Evolutionary conservation across 2,888 invertebrate genomes (phyloP).

Genomic region (Rhagonycha fulva): DNA sequence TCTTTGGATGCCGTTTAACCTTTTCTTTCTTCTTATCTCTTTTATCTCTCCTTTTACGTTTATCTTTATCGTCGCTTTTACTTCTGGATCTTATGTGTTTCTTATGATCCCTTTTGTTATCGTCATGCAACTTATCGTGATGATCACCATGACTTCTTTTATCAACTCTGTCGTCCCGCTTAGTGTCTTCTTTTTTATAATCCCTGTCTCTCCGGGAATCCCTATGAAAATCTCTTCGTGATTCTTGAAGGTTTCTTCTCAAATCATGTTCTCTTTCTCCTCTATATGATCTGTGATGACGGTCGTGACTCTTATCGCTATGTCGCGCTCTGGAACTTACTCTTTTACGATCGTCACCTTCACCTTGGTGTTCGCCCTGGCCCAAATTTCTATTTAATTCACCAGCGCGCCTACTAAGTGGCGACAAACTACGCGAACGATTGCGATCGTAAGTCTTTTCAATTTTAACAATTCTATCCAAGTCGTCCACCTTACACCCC

Average conservation of each 20-base stretch:
- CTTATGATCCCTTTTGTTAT: conserved; percentile 31
- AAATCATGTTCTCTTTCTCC: conserved; percentile 46
- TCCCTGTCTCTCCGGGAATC: conserved; percentile 23
- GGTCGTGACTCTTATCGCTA: conserved; percentile 41
- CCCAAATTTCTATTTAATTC: conserved; percentile 51
- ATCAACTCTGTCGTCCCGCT: conserved; percentile 20
- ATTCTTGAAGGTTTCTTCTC: conserved; percentile 47
- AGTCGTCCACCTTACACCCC: conserved; percentile 74
- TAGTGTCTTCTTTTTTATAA: conserved; percentile 20
- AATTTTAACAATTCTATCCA: conserved; percentile 58
- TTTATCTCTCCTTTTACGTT: conserved; percentile 53
- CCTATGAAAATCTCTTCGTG: conserved; percentile 34
- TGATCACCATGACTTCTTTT: conserved; percentile 29
- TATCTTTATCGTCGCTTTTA: conserved; percentile 41
- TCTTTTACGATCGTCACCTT: conserved; percentile 41
- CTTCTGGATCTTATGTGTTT: conserved; percentile 43
- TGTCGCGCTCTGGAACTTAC: conserved; percentile 41
- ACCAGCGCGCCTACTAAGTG: conserved; percentile 53
- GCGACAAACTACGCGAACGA: conserved; percentile 58
- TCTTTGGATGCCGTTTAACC: conserved; percentile 41
- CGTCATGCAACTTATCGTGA: conserved; percentile 28
- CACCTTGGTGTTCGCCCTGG: conserved; percentile 51
- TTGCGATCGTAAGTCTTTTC: conserved; percentile 56
- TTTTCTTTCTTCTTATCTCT: conserved; percentile 56
- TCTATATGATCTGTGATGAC: conserved; percentile 22